Base-by-base conservation (phyloP, 2,797 vertebrate genomes). In the Tapera naevia region DNA sequence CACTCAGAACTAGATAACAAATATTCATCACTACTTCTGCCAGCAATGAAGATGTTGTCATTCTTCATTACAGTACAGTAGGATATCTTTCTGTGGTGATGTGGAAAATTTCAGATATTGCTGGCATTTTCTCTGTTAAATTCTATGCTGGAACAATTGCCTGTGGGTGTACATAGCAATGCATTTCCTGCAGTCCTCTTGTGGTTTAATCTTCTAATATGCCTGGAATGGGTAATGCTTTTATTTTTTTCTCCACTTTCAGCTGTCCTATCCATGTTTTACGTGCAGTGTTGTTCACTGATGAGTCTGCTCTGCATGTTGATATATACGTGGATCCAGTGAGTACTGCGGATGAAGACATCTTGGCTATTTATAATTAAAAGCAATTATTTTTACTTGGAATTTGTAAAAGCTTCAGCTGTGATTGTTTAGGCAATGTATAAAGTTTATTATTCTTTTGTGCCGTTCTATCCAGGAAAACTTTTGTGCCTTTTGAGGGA, bases 191-290 rank as follows among this genome's bases (percentile, higher is more conserved):
- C 48, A 83, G 53, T 67, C 23, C 35, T 80, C 25, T 91, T 80
- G 65, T 93, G 33, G 61, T 90, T 94, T 95, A 37, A 46, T 86
- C 62, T 90, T 79, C 46, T 74, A 79, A 61, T 71, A 84, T 61
- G 66, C 53, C 62, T 69, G 17, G 48, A 65, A 78, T 30, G 93
- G 74, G 30, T 5, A 53, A 41, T 45, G 10, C 41, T 65, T 74
- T 17, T 10, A 61, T 62, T 78, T 86, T 18, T 88, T 17, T 11
- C 45, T 43, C n/a, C 50, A 6, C 37, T 64, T 37, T 60, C 41
- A 54, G 51, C 33, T 30, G 28, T 35, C 27, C 37, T 23, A 17
- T 25, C 43, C 27, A 7, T 50, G 46, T 21, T 9, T 56, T 41
- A 9, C 0, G 2, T 43, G 39, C 41, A n/a, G 45, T 27, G 37